Base-by-base conservation (phyloP, 2,113 vertebrate species). In the Ursus arctos region DNA sequence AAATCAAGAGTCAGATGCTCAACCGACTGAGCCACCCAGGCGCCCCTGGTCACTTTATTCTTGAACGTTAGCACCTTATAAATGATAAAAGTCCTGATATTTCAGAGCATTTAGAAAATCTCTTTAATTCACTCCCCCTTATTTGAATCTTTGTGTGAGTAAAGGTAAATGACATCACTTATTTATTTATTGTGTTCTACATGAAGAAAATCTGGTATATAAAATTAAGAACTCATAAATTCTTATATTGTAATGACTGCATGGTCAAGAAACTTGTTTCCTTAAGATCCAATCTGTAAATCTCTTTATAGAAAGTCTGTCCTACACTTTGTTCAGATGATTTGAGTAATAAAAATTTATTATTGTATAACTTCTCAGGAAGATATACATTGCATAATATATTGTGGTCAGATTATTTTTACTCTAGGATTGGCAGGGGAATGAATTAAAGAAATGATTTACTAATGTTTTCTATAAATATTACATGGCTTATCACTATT, bases 51-150 rank as follows among this genome's bases (percentile, higher is more conserved):
- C 6, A 47, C 33, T 93, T 88, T 86, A 15, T 92, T 90, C 72
- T 31, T 92, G 36, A 76, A 53, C 57, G 22, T 3, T 14, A 33
- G 12, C 19, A 36, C 8, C 6, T 26, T 43, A 28, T 51, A 26
- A 91, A 53, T 74, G 26, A 67, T 51, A 24, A 79, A 95, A 85
- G 6, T 61, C 2, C 12, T 61, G 21, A 53, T 87, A 87, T 72
- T 55, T 69, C n/a, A 59, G 51, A 96, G 28, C n/a, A 53, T 65
- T 59, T 79, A 91, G 63, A 93, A 92, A 88, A 55, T 94, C 7
- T 71, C 28, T 74, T 93, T 67, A 67, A 63, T 18, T 76, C 18
- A 63, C 24, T 15, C 10, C 5, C 4, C 0, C 10, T 82, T 3
- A 11, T 47, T 72, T 80, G 67, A 90, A 61, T 61, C 49, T 43